Evolutionary conservation across 2,888 invertebrate species (phyloP), one percentile per base, ranked within the genome.

Genomic region (Cartodere bifasciata): DNA sequence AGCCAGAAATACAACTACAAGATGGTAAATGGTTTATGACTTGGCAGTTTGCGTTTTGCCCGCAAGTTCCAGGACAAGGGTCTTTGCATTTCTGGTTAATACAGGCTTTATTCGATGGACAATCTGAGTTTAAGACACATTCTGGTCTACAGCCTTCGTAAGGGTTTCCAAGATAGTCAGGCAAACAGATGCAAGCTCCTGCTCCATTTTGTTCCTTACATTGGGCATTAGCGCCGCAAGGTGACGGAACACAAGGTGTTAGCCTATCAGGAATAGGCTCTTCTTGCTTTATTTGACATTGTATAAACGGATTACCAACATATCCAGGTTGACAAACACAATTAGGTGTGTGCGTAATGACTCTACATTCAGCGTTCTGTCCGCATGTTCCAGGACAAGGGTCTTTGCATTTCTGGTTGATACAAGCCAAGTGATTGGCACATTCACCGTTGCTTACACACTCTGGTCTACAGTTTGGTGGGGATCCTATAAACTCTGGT

Each of bases 351-450:
- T 83, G 83, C 48, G 80, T 82, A 3, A 79, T 70, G 3, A 81
- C 80, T 26, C 72, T 68, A 48, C 84, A 85, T 43, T 75, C 69
- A 7, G 84, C 79, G 53, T 74, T 75, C 24, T 58, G 52, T 22
- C 83, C 83, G 50, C 86, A 87, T 9, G 74, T 68, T 34, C 72
- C 68, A 21, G 70, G 65, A 47, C 84, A 83, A 4, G 82, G 82
- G 52, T 77, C 75, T 57, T 66, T 69, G 51, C 84, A 84, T 63
- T 77, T 79, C 47, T 75, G 71, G 48, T 74, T 75, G 7, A 79
- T 66, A 50, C 84, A 84, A 22, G 81, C 80, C 50, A 70, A 60
- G 44, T 76, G 70, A 48, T 68, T 72, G 1, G 73, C 44, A 50
- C 83, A 83, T 55, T 82, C 82, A 17, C 75, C 68, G 55, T 72